Evolutionary conservation across 2,113 vertebrate genomes (phyloP).

Genomic region (Glareola pratincola): DNA sequence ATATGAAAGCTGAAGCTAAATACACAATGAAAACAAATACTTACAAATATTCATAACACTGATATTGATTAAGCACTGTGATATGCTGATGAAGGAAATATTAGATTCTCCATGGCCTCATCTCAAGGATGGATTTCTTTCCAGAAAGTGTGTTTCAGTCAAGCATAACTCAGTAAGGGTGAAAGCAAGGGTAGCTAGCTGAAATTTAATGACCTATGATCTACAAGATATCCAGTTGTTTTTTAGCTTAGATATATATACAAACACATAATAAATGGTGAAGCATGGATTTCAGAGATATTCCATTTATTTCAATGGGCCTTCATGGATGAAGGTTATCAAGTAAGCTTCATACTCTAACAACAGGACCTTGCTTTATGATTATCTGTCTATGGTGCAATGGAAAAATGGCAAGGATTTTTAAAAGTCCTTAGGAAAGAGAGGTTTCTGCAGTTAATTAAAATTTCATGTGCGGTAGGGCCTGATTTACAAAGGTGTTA

Average conservation of each 20-base stretch:
- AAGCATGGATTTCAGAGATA: neutral
- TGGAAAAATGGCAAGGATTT: neutral
- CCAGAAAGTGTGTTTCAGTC: neutral
- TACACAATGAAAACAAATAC: neutral
- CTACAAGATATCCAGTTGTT: neutral
- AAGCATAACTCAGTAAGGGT: neutral
- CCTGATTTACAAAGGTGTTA: neutral
- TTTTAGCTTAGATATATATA: neutral
- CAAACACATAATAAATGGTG: neutral
- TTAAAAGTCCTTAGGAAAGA: neutral
- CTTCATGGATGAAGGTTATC: neutral
- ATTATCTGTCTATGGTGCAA: neutral
- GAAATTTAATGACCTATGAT: neutral
- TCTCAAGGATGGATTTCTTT: neutral
- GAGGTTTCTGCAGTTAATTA: neutral
- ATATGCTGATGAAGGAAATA: neutral
- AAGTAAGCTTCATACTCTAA: neutral
- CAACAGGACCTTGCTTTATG: neutral
- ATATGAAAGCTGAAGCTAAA: neutral
- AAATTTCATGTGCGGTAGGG: neutral
- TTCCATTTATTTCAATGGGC: neutral
- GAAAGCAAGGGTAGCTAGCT: neutral
- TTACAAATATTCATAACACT: neutral
- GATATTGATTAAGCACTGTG: neutral
- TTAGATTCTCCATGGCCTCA: neutral